Conservation (phyloP, 2,113 vertebrate genomes). For the Thunnus maccoyii region DNA sequence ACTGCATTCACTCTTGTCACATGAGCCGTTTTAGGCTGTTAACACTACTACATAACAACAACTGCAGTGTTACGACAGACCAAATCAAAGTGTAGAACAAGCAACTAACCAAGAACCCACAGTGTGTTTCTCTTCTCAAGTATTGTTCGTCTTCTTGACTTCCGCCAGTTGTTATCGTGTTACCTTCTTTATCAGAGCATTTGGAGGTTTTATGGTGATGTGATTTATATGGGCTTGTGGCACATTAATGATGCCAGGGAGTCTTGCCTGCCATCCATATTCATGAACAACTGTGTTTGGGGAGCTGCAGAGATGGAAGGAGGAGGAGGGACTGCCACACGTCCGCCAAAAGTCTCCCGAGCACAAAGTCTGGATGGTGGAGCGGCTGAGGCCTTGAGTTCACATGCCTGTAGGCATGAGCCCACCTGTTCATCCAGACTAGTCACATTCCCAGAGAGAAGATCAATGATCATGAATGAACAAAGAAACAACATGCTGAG, state of each 20-base stretch:
- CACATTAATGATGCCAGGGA: conserved; percentile 85
- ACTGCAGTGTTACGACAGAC: conserved; percentile 41
- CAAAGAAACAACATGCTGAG: conserved; percentile 46
- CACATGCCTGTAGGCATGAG: conserved; percentile 67
- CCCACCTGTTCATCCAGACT: conserved; percentile 75
- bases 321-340: conserved; percentile 58
- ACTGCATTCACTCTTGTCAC: conserved; percentile 52
- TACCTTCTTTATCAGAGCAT: conserved; percentile 80
- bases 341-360: conserved; percentile 79
- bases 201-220: conserved; percentile 84
- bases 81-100: conserved; percentile 46
- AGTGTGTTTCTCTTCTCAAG: conserved; percentile 35
- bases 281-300: conserved; percentile 88
- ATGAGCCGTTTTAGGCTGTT: conserved; percentile 49
- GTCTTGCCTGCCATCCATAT: conserved; percentile 84
- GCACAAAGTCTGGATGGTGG: conserved; percentile 71
- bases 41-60: conserved; percentile 23
- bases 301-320: conserved; percentile 65
- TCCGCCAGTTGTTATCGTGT: conserved; percentile 62
- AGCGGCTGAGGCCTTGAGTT: conserved; percentile 70
- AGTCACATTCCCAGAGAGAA: conserved; percentile 59
- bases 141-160: conserved; percentile 70
- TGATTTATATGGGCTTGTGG: conserved; percentile 85
- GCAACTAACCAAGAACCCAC: conserved; percentile 37
- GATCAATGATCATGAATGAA: conserved; percentile 55